Conservation (phyloP, 2,888 invertebrate genomes). For the Periphyllus acericola region DNA sequence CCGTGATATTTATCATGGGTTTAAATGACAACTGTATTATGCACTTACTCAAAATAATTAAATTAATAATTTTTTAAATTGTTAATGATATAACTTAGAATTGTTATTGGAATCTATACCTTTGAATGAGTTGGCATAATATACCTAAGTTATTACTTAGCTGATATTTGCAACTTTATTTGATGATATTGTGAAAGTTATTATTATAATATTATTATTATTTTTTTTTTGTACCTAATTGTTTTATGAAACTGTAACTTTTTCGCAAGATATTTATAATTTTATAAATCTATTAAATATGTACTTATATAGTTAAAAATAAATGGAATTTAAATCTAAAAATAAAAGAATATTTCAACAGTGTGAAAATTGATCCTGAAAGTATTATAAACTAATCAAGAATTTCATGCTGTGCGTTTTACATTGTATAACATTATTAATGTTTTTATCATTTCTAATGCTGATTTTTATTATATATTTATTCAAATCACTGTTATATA, state of each 20-base stretch:
- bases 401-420: too few species aligned
- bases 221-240: constrained; percentile 37
- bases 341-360: not conserved
- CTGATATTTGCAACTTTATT: constrained; percentile 10
- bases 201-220: not conserved
- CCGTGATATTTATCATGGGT: not conserved
- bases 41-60: not conserved
- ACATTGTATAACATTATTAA: too few species aligned
- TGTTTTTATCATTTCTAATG: too few species aligned
- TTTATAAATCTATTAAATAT: constrained; percentile 54
- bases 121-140: constrained; percentile 12
- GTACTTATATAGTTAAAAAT: constrained; percentile 45
- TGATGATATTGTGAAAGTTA: constrained; percentile 18
- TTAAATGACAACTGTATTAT: not conserved
- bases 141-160: constrained; percentile 19
- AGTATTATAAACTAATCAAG: too few species aligned
- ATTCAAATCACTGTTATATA: too few species aligned
- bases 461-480: too few species aligned
- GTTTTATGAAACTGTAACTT: constrained; percentile 34
- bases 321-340: constrained; percentile 33
- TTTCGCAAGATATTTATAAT: constrained; percentile 54
- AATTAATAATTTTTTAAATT: not conserved
- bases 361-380: not conserved
- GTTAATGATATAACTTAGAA: not conserved
- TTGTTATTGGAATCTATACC: not conserved